Conservation (phyloP, 2,888 invertebrate species). For the Drosophila austrosaltans region DNA sequence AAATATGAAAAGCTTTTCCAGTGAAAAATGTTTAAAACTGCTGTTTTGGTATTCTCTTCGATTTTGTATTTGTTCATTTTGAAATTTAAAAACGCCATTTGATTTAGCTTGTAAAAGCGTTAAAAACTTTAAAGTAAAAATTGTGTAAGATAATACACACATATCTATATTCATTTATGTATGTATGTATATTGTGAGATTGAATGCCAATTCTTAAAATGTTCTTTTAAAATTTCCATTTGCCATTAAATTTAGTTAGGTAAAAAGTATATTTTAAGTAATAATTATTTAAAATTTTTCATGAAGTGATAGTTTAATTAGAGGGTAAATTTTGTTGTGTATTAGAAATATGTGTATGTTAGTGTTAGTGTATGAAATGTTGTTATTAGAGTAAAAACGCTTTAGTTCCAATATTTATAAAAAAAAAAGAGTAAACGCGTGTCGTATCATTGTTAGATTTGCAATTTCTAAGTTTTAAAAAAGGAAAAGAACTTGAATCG, state of each 20-base stretch:
- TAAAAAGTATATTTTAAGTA: constrained; percentile 44
- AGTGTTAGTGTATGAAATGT: constrained; percentile 25
- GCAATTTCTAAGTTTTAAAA: constrained; percentile 5
- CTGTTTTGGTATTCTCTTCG: background rate
- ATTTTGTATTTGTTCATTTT: constrained; percentile 29
- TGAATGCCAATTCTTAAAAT: constrained; percentile 55
- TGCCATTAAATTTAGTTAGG: constrained; percentile 27
- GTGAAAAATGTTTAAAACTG: constrained; percentile 58
- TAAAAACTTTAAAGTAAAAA: constrained; percentile 78
- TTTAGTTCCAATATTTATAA: constrained; percentile 35
- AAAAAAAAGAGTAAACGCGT: constrained; percentile 9
- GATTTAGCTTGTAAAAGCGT: constrained; percentile 71
- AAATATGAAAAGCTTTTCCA: constrained; percentile 53
- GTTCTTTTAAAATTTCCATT: constrained; percentile 59
- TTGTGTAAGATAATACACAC: constrained; percentile 48
- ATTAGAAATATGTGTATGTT: constrained; percentile 17
- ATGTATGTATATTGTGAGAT: constrained; percentile 59
- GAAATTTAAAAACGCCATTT: constrained; percentile 64
- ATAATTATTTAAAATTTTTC: constrained; percentile 45
- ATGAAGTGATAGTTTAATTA: constrained; percentile 25
- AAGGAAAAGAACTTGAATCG: constrained; percentile 46
- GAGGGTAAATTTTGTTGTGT: constrained; percentile 20
- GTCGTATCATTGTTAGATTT: constrained; percentile 12
- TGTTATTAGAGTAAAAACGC: constrained; percentile 42
- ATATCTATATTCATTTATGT: constrained; percentile 31